These are phyloP conservation scores for Brachionus sp. DNA, from an alignment of 1,140 invertebrate species.

Conservation along the genomic window DNA sequence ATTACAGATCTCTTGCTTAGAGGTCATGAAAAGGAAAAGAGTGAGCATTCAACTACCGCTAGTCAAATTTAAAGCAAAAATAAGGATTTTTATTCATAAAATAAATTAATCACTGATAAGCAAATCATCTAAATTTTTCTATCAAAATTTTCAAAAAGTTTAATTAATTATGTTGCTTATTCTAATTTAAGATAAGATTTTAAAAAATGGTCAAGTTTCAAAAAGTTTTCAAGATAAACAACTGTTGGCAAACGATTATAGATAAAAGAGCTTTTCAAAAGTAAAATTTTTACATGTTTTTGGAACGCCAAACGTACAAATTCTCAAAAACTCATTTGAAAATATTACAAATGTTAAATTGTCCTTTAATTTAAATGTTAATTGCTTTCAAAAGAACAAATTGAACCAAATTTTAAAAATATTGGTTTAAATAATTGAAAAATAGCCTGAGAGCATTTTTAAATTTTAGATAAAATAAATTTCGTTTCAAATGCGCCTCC, in stretches of 20 bases:
- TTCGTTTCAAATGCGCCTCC: neutral
- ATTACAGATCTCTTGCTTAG: too few species aligned
- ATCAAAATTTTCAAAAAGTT: neutral
- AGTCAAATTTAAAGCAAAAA: too few species aligned
- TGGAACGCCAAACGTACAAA: neutral
- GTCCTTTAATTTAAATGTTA: neutral
- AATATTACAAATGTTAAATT: neutral
- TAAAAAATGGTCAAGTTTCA: neutral
- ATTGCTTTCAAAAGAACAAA: neutral
- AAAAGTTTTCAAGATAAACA: neutral
- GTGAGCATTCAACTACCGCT: too few species aligned
- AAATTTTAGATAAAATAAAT: neutral
- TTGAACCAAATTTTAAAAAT: neutral
- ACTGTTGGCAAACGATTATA: neutral
- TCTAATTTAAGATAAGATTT: neutral
- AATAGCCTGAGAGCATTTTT: neutral
- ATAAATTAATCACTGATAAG: neutral
- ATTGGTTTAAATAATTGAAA: neutral
- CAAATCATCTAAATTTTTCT: neutral
- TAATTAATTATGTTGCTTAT: neutral
- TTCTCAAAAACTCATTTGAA: neutral
- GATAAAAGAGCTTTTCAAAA: neutral
- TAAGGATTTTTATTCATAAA: too few species aligned
- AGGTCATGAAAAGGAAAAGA: too few species aligned
- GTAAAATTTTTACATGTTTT: neutral